phyloP scores from a whole-genome alignment of 2,888 invertebrate species.

The Drosophila pseudotakahashii region DNA sequence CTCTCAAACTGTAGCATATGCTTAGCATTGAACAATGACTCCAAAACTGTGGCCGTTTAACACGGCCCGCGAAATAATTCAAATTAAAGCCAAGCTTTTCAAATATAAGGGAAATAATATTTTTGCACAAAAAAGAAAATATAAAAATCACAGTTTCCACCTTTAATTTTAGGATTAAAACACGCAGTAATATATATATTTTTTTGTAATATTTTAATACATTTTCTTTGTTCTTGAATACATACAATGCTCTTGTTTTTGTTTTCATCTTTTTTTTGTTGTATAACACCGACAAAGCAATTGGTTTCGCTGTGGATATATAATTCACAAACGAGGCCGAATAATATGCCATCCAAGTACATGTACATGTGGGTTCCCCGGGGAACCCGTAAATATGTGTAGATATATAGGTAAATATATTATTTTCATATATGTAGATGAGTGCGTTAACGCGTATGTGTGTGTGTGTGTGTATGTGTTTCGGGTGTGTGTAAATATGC shows the following conservation, averaged over 20 bases:
- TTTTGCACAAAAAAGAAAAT: too few species aligned
- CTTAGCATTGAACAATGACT: too few species aligned
- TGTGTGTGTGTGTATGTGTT: conserved; percentile 6
- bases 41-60: too few species aligned
- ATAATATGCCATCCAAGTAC: conserved; percentile 24
- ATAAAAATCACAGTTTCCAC: neutral
- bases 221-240: conserved; percentile 45
- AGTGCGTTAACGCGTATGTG: conserved; percentile 17
- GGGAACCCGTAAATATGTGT: conserved; percentile 39
- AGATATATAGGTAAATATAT: conserved; percentile 43
- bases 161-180: neutral
- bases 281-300: conserved; percentile 29
- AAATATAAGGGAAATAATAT: too few species aligned
- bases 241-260: conserved; percentile 34
- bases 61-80: too few species aligned
- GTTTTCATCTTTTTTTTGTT: conserved; percentile 14
- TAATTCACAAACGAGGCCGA: conserved; percentile 9
- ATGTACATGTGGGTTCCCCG: conserved; percentile 21
- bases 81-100: too few species aligned
- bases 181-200: conserved; percentile 2
- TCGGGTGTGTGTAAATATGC: conserved; percentile 31
- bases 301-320: conserved; percentile 11
- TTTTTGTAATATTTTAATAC: conserved; percentile 37
- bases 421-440: conserved; percentile 25
- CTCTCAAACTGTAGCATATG: too few species aligned